These are phyloP conservation scores for Pachydiplax longipennis DNA, from an alignment of 2,888 invertebrate species.

Conservation along the genomic window DNA sequence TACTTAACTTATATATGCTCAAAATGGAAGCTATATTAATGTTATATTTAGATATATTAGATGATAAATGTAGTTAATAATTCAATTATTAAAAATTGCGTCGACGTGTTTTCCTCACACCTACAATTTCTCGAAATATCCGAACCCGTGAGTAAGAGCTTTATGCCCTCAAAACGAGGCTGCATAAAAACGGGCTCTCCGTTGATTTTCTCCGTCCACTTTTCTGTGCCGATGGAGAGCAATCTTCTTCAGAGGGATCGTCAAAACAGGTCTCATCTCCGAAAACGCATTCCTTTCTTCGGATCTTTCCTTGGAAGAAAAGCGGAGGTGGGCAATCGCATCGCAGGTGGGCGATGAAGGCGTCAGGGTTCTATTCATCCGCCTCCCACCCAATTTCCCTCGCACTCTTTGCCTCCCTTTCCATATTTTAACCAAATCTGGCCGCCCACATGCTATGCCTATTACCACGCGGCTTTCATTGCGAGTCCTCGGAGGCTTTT, in stretches of 20 bases:
- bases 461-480: background rate
- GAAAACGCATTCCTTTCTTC: background rate
- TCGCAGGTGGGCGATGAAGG: background rate
- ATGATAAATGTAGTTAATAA: too few species aligned
- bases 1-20: too few species aligned
- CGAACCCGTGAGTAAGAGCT: too few species aligned
- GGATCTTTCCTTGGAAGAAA: background rate
- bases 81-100: too few species aligned
- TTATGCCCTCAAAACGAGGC: too few species aligned
- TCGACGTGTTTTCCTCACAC: too few species aligned
- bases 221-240: too few species aligned
- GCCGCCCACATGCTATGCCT: background rate
- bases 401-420: background rate
- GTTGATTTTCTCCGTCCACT: too few species aligned
- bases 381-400: background rate
- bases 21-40: too few species aligned
- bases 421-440: background rate
- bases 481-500: background rate
- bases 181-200: too few species aligned
- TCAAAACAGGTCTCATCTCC: background rate
- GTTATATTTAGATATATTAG: too few species aligned
- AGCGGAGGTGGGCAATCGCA: background rate
- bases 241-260: background rate
- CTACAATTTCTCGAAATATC: too few species aligned
- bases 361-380: background rate